These are phyloP conservation scores for Lasiurus borealis DNA, from an alignment of 2,113 vertebrate genomes.

Conservation along the genomic window DNA sequence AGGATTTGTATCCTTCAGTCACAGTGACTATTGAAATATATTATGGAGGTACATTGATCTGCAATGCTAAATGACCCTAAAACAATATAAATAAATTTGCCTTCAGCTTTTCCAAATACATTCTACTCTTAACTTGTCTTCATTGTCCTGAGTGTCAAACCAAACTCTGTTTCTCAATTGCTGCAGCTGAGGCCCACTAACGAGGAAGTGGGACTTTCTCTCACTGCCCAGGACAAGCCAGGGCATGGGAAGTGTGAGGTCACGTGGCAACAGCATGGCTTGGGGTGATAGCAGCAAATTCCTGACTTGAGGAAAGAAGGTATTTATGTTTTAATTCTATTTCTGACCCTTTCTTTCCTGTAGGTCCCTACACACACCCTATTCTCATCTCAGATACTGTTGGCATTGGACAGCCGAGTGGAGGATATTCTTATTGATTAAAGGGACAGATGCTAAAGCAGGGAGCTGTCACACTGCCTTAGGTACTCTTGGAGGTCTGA, in stretches of 20 bases:
- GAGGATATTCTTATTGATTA: slow-evolving; percentile 45
- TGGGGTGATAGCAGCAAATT: slow-evolving; percentile 66
- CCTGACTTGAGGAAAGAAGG: slow-evolving; percentile 22
- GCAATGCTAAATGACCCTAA: slow-evolving; percentile 74
- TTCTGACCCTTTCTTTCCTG: slow-evolving; percentile 15
- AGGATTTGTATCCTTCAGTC: slow-evolving; percentile 76
- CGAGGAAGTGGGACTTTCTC: slow-evolving; percentile 68
- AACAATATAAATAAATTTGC: slow-evolving; percentile 73
- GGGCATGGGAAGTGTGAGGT: slow-evolving; percentile 61
- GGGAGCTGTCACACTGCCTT: background rate
- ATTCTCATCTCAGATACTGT: slow-evolving; percentile 52
- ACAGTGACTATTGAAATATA: slow-evolving; percentile 81
- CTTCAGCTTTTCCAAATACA: slow-evolving; percentile 75
- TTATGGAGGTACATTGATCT: slow-evolving; percentile 76
- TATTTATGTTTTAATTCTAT: slow-evolving; percentile 59
- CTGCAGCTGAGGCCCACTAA: slow-evolving; percentile 64
- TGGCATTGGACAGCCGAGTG: background rate
- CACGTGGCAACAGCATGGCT: slow-evolving; percentile 60
- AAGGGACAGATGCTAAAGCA: slow-evolving; percentile 41
- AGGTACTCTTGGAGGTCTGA: background rate
- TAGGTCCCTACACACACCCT: background rate
- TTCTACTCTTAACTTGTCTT: slow-evolving; percentile 70
- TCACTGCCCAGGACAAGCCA: slow-evolving; percentile 71
- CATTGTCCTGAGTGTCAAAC: slow-evolving; percentile 80
- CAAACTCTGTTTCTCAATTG: slow-evolving; percentile 72